Conservation (phyloP, 2,797 vertebrate species). For the Ataeniobius toweri region DNA sequence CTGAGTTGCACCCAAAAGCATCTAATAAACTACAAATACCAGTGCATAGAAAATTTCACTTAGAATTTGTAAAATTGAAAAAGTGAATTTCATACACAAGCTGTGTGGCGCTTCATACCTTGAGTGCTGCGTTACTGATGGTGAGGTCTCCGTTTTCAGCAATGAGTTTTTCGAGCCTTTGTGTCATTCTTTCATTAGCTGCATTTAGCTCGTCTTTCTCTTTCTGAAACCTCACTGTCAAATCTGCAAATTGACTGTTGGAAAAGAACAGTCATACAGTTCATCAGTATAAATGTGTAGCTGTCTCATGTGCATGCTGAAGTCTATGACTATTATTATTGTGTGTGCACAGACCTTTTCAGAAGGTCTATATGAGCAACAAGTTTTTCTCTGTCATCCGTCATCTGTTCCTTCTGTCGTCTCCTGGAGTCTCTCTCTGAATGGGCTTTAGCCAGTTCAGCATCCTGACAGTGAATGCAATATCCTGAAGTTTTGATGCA, state of each 20-base stretch:
- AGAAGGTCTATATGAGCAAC: slow-evolving; percentile 77
- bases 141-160: slow-evolving; percentile 67
- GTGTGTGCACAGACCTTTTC: slow-evolving; percentile 73
- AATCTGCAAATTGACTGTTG: slow-evolving; percentile 79
- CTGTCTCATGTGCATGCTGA: background rate
- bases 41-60: background rate
- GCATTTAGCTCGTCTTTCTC: slow-evolving; percentile 68
- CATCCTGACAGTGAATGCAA: slow-evolving; percentile 75
- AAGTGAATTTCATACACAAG: background rate
- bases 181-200: slow-evolving; percentile 73
- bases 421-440: slow-evolving; percentile 80
- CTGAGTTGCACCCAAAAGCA: background rate
- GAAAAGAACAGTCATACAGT: slow-evolving; percentile 16
- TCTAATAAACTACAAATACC: no score
- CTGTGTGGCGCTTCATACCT: slow-evolving; percentile 71
- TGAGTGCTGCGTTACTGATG: slow-evolving; percentile 82
- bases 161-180: slow-evolving; percentile 74
- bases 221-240: slow-evolving; percentile 77
- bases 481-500: background rate
- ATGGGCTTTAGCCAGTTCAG: slow-evolving; percentile 75
- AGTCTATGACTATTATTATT: background rate
- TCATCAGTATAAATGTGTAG: background rate
- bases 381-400: slow-evolving; percentile 79
- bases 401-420: slow-evolving; percentile 72
- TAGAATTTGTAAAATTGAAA: background rate